Base-by-base conservation (phyloP, 2,888 invertebrate species). In the Oscheius sp. region DNA sequence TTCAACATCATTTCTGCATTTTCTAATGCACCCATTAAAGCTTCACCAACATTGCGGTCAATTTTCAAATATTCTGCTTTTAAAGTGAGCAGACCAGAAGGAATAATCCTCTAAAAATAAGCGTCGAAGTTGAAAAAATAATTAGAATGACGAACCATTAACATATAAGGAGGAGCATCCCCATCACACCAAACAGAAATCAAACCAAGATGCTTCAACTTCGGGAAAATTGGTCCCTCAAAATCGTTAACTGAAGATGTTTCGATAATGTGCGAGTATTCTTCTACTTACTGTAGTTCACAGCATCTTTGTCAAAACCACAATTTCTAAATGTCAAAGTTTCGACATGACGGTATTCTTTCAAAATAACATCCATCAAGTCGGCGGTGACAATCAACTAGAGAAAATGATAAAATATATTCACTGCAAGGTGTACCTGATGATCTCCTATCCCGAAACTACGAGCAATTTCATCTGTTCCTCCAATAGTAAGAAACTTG, bases 311-410 rank as follows among this genome's bases (percentile, higher is more conserved):
- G 21, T 66, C 66, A 49, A 66, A 66, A 7, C 52, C 66, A 35
- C 66, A 66, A 9, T 66, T 29, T 52, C 21, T 23, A 29, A 66
- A 52, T 13, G 5, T n/a, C 7, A 66, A 25, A 1, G 21, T 27
- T 25, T 66, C 66, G 18, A 66, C 52, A 27, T 52, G 18, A 18
- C n/a, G 66, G 27, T 49, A 66, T 16, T 35, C 13, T 13, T 13
- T 49, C 16, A 52, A 13, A 13, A 66, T 25, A 16, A 49, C n/a
- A 16, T 52, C 13, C 3, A 66, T 27, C 27, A 66, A 27, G 21
- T 66, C 66, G n/a, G 49, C 49, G 25, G 66, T 66, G 66, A 66
- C 49, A 21, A 66, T 66, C 7, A 66, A 27, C 66, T 66, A 18
- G 52, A 66, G 29, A 0, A 25, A 35, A 18, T 29, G 13, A 7